Percentiles rank a stretch among this genome's conserved stretches.
phyloP scores from a whole-genome alignment of 2,888 invertebrate species.

The Apamea sordens region DNA sequence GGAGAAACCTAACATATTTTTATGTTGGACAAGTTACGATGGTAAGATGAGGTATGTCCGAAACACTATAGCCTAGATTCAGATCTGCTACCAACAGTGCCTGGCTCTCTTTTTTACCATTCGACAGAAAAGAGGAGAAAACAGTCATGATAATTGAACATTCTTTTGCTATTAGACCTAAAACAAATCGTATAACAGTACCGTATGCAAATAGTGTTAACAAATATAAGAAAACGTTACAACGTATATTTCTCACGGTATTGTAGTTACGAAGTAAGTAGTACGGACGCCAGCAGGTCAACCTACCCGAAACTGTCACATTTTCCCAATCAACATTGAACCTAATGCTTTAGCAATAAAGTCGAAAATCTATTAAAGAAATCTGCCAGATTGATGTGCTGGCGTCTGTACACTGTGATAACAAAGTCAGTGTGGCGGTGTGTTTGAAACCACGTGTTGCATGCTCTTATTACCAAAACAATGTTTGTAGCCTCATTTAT shows the following conservation, averaged over 20 bases:
- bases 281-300: too few species aligned
- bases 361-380: too few species aligned
- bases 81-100: neutral
- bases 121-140: neutral
- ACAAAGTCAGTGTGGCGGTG: constrained; percentile 53
- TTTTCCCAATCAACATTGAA: too few species aligned
- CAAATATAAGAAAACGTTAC: constrained; percentile 57
- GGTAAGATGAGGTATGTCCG: neutral
- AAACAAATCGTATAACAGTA: constrained; percentile 11
- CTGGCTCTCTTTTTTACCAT: neutral
- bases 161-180: neutral
- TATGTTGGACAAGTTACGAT: neutral
- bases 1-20: neutral
- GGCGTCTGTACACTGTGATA: constrained; percentile 46
- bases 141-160: neutral
- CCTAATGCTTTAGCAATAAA: too few species aligned
- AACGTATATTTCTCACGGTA: constrained; percentile 60
- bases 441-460: constrained; percentile 66
- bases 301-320: too few species aligned
- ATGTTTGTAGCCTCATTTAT: constrained; percentile 33
- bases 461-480: constrained; percentile 52
- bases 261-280: constrained; percentile 57
- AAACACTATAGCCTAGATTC: neutral
- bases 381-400: too few species aligned
- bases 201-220: constrained; percentile 51